phyloP scores from a whole-genome alignment of 2,888 invertebrate genomes.

The Cyrtodaria siliqua region DNA sequence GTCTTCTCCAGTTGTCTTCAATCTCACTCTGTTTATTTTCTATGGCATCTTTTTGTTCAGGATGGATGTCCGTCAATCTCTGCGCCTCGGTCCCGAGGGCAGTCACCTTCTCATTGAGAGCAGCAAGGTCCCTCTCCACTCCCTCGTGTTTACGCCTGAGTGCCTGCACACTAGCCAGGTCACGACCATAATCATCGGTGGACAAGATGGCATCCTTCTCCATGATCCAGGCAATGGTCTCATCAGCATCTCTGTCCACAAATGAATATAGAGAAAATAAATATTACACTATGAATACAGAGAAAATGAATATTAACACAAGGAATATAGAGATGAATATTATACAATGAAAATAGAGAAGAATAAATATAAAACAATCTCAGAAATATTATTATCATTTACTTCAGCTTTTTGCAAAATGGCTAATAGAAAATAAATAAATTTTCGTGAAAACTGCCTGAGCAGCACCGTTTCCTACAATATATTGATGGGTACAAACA shows the following conservation, averaged over 20 bases:
- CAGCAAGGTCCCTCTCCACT: slow-evolving; percentile 98
- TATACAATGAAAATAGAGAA: too few species aligned
- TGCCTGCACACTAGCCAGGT: slow-evolving; percentile 98
- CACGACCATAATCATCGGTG: slow-evolving; percentile 98
- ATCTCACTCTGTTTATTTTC: slow-evolving; percentile 97
- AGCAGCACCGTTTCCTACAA: too few species aligned
- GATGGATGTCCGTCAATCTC: slow-evolving; percentile 96
- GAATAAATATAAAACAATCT: too few species aligned
- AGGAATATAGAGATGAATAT: too few species aligned
- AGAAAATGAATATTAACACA: too few species aligned
- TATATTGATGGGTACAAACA: too few species aligned
- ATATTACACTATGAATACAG: too few species aligned
- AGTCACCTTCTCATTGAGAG: slow-evolving; percentile 96
- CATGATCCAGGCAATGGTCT: slow-evolving; percentile 99
- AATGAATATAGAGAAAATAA: too few species aligned
- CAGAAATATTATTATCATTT: too few species aligned
- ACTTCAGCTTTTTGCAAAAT: too few species aligned
- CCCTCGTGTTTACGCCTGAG: slow-evolving; percentile 98
- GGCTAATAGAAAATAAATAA: too few species aligned
- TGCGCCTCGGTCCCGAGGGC: slow-evolving; percentile 97
- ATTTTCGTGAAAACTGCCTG: too few species aligned
- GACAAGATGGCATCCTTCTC: slow-evolving; percentile 99
- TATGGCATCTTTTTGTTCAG: slow-evolving; percentile 97
- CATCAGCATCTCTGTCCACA: slow-evolving; percentile 98
- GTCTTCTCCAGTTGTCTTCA: slow-evolving; percentile 95